Evolutionary conservation across 2,888 invertebrate genomes (phyloP), one percentile per base, ranked within the genome.

Genomic region (Apoda limacodes): DNA sequence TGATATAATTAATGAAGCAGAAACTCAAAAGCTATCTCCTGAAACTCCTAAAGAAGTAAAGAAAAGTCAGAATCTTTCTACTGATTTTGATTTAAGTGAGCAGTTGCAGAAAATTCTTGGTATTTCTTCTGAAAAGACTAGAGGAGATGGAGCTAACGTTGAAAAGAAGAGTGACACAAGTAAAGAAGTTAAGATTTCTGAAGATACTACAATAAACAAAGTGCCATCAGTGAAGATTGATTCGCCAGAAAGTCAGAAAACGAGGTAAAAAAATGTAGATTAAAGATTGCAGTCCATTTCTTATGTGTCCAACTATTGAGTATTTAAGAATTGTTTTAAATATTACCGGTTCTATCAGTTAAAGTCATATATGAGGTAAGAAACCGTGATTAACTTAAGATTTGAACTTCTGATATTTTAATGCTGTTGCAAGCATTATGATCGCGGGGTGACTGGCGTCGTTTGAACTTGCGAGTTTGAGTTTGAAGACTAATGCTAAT

Each of bases 41-140:
- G 76, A 70, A 21, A 74, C 70, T 1, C 75, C 74, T 0, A 78
- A 78, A 36, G 78, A 78, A 34, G 57, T 81, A 0, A 82, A 82
- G 43, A 80, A 74, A 38, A 81, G 80, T 46, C 82, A 82, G 46
- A 81, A 81, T 39, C 44, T 82, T 21, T 80, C 82, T 0, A 80
- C 82, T 1, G 82, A 82, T 40, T 82, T 82, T 36, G 81, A 82
- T 48, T 47, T 82, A 0, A 80, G 80, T 32, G 82, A 82, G 34
- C 82, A 82, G 34, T 42, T 82, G 45, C 82, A 82, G 50, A 81
- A 81, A 40, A 82, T 82, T 34, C 46, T 82, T 6, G 82, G 82
- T 7, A 82, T 81, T 19, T 70, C 80, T 0, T 66, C 80, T 3
- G 82, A 81, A 40, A 82, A 82, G 39, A 69, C 78, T 0, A 52